A percentile compares a stretch with the other conserved stretches of the same genome.
These are phyloP conservation scores for Pomacea maculata DNA, from an alignment of 1,140 invertebrate genomes.

Conservation along the genomic window DNA sequence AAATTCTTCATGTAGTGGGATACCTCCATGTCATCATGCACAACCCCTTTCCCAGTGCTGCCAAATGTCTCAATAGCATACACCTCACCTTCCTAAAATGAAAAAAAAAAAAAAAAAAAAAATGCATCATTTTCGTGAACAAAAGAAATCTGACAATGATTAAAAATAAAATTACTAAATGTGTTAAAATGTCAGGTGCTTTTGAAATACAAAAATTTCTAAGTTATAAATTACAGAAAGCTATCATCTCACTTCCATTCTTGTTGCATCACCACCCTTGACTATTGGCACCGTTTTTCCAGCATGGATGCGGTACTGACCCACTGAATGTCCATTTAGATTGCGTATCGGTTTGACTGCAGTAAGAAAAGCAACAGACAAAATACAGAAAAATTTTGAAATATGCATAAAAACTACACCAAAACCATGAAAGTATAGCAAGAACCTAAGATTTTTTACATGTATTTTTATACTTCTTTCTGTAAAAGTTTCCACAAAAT, in stretches of 20 bases:
- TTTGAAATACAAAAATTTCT: too few relatives aligned
- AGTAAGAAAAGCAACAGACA: conserved; percentile 25
- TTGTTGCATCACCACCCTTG: conserved; percentile 95
- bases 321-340: conserved; percentile 98
- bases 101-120: neutral
- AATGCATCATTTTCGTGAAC: neutral
- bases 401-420: neutral
- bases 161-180: neutral
- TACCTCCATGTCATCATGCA: conserved; percentile 99
- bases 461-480: neutral
- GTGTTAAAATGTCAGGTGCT: too few relatives aligned
- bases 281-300: conserved; percentile 99
- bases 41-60: conserved; percentile 94
- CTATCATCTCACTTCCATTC: conserved; percentile 81
- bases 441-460: neutral
- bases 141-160: neutral
- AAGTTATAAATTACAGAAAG: too few relatives aligned
- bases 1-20: conserved; percentile 99
- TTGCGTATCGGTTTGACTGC: conserved; percentile 96
- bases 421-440: neutral
- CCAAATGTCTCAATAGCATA: conserved; percentile 99
- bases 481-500: too few relatives aligned
- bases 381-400: conserved; percentile 8
- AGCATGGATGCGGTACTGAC: conserved; percentile 96
- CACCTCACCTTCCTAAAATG: conserved; percentile 87